phyloP scores from a whole-genome alignment of 2,113 vertebrate genomes.

The Choloepus hoffmanni region DNA sequence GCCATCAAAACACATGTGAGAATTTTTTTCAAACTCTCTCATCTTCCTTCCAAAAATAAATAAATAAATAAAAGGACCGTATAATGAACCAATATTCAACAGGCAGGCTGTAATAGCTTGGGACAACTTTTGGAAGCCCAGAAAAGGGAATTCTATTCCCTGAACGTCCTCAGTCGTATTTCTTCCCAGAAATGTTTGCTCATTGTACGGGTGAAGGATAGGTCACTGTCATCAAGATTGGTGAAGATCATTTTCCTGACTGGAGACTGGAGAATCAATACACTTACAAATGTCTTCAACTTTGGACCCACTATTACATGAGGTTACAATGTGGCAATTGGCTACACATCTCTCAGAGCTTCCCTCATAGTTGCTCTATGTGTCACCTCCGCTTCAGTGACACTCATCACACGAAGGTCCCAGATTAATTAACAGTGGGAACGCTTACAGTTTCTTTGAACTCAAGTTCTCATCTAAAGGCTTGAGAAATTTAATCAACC shows the following conservation, averaged over 20 bases:
- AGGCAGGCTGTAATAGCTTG: background rate
- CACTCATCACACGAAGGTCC: no score
- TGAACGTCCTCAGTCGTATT: background rate
- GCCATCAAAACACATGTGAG: background rate
- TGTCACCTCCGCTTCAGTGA: background rate
- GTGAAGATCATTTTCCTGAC: background rate
- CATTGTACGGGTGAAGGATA: background rate
- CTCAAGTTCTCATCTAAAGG: background rate
- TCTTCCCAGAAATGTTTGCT: background rate
- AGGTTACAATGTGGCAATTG: background rate
- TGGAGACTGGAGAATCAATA: background rate
- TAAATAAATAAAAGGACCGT: no score
- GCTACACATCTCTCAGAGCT: no score
- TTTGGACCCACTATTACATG: background rate
- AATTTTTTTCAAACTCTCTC: background rate
- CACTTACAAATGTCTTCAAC: rapidly evolving
- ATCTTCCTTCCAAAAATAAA: background rate
- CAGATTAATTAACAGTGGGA: background rate
- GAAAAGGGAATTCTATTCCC: background rate
- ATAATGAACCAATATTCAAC: background rate
- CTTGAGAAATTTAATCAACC: background rate
- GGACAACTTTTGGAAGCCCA: background rate
- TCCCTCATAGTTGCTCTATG: rapidly evolving
- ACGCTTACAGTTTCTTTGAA: background rate
- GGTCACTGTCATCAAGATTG: background rate